phyloP scores from a whole-genome alignment of 2,888 invertebrate genomes.

The Hedya salicella region DNA sequence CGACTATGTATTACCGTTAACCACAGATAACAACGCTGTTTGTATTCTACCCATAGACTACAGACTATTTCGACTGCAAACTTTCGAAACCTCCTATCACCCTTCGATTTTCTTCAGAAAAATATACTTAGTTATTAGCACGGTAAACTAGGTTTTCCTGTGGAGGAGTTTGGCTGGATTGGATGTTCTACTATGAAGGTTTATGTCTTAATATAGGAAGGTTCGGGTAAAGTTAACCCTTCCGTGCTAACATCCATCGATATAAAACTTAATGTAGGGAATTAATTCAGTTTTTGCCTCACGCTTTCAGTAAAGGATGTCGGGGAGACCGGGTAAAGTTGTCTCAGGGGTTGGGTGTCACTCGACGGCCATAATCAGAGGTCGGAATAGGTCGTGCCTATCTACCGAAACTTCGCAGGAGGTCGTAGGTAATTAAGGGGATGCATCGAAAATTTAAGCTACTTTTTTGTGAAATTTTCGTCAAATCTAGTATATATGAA shows the following conservation, averaged over 20 bases:
- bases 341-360: no score
- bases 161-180: not conserved
- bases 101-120: not conserved
- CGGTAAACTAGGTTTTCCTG: not conserved
- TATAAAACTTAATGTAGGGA: conserved; percentile 27
- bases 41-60: conserved; percentile 42
- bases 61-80: conserved; percentile 23
- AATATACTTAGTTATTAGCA: not conserved
- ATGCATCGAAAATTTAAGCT: no score
- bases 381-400: no score
- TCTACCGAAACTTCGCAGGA: no score
- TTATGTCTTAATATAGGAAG: conserved; percentile 19
- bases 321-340: no score
- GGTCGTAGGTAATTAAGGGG: no score
- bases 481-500: no score
- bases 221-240: conserved; percentile 16
- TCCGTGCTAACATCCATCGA: not conserved
- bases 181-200: not conserved
- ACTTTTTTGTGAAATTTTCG: no score
- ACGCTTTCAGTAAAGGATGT: not conserved
- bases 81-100: not conserved
- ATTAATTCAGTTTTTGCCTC: conserved; percentile 2
- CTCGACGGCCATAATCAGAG: no score
- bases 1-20: conserved; percentile 18
- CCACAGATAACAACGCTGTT: conserved; percentile 45